These are phyloP conservation scores for Thereuonema tuberculata DNA, from an alignment of 1,140 invertebrate genomes.

Conservation along the genomic window DNA sequence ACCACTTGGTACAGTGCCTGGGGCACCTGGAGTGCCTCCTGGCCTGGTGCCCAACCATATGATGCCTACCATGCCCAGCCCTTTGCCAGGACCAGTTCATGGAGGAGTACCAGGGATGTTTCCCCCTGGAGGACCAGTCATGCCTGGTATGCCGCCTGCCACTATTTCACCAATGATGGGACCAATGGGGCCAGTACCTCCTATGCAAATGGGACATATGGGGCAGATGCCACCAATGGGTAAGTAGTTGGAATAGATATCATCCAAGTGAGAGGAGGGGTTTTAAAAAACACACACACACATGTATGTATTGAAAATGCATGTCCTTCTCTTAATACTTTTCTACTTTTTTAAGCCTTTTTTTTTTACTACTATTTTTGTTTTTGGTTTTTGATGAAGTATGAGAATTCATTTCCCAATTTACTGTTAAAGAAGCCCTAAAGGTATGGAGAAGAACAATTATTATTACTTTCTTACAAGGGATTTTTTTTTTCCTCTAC, in stretches of 20 bases:
- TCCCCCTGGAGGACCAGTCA: constrained; percentile 13
- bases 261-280: constrained; percentile 3
- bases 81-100: constrained; percentile 25
- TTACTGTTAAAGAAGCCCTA: too few relatives aligned
- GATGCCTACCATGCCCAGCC: constrained; percentile 35
- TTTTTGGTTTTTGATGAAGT: too few relatives aligned
- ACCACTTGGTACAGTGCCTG: background rate
- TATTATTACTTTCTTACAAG: too few relatives aligned
- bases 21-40: constrained; percentile 19
- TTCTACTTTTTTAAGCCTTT: too few relatives aligned
- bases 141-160: constrained; percentile 17
- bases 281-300: too few relatives aligned
- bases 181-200: constrained; percentile 17
- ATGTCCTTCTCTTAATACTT: too few relatives aligned
- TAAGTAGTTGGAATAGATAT: constrained; percentile 12
- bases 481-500: too few relatives aligned
- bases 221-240: constrained; percentile 35
- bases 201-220: constrained; percentile 45
- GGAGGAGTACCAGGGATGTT: constrained; percentile 34
- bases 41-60: constrained; percentile 20
- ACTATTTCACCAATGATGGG: constrained; percentile 31
- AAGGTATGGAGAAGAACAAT: too few relatives aligned
- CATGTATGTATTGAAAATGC: too few relatives aligned
- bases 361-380: too few relatives aligned
- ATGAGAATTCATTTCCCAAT: too few relatives aligned